These are phyloP conservation scores for Pseudopleuronectes americanus DNA, from an alignment of 2,797 vertebrate genomes.

Conservation along the genomic window DNA sequence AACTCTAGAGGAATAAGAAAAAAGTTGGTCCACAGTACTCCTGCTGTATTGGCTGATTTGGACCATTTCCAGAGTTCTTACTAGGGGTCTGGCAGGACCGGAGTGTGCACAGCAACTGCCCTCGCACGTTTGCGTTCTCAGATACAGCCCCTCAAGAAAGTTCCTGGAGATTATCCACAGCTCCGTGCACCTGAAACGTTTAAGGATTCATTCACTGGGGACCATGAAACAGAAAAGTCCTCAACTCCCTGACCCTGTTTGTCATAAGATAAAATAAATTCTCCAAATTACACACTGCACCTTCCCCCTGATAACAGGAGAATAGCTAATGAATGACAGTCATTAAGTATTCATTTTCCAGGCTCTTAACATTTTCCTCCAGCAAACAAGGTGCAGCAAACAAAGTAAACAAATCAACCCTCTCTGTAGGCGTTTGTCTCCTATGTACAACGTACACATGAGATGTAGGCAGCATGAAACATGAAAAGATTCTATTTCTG, in stretches of 20 bases:
- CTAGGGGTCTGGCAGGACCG: too few species aligned
- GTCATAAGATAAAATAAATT: not conserved
- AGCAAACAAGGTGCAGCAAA: slow-evolving; percentile 47
- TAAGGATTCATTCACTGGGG: not conserved
- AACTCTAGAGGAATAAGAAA: too few species aligned
- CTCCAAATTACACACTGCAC: slow-evolving; percentile 25
- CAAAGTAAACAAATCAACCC: slow-evolving; percentile 54
- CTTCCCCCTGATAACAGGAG: slow-evolving; percentile 38
- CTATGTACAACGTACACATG: not conserved
- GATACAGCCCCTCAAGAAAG: too few species aligned
- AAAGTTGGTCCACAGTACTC: too few species aligned
- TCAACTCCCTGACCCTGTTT: not conserved
- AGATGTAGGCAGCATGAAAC: slow-evolving; percentile 39
- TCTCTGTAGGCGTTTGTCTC: slow-evolving; percentile 13
- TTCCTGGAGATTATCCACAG: too few species aligned
- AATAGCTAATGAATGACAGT: slow-evolving; percentile 60
- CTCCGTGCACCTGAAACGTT: too few species aligned
- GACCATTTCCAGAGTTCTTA: too few species aligned
- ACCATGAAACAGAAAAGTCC: slow-evolving; percentile 6
- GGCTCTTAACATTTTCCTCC: slow-evolving; percentile 52
- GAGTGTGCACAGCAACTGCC: too few species aligned
- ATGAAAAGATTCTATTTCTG: slow-evolving; percentile 58
- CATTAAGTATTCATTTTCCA: slow-evolving; percentile 66
- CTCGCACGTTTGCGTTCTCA: too few species aligned
- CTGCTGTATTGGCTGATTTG: too few species aligned